Conservation (phyloP, 1,140 invertebrate genomes). For the Euura saliciscinereae region DNA sequence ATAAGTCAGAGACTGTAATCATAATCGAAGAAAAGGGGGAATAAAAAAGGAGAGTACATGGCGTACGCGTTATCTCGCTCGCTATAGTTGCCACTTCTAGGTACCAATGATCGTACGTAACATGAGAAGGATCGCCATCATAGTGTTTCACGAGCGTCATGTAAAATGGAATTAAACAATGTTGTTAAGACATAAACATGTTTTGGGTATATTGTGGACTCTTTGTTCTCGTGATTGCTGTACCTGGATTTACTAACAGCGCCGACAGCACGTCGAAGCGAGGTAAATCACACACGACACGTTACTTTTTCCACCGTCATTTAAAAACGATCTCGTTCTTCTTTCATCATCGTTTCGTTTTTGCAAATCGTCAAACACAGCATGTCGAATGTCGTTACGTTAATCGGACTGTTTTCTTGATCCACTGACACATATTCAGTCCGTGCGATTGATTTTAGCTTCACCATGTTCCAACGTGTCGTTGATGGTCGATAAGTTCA, state of each 20-base stretch:
- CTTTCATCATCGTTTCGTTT: too few relatives aligned
- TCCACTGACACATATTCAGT: too few relatives aligned
- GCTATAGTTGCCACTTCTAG: conserved; percentile 11
- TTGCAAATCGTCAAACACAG: too few relatives aligned
- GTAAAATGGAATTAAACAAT: conserved; percentile 61
- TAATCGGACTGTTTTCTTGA: too few relatives aligned
- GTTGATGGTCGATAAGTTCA: too few relatives aligned
- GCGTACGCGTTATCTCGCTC: not conserved
- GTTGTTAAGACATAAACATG: conserved; percentile 62
- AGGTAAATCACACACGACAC: conserved; percentile 43
- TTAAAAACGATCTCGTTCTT: too few relatives aligned
- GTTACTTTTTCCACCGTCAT: too few relatives aligned
- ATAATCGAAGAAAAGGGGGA: too few relatives aligned
- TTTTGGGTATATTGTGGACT: conserved; percentile 61
- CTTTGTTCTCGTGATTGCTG: conserved; percentile 59
- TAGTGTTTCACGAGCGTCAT: conserved; percentile 54
- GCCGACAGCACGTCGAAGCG: conserved; percentile 55
- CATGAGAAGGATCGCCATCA: conserved; percentile 33
- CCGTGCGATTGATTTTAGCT: too few relatives aligned
- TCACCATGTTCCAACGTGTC: too few relatives aligned
- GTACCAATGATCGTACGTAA: conserved; percentile 49
- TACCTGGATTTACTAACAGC: conserved; percentile 59
- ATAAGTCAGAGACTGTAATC: too few relatives aligned
- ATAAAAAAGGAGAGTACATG: not conserved
- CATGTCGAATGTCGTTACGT: too few relatives aligned